These are phyloP conservation scores for Numenius phaeopus DNA, from an alignment of 2,797 vertebrate genomes.

Conservation along the genomic window DNA sequence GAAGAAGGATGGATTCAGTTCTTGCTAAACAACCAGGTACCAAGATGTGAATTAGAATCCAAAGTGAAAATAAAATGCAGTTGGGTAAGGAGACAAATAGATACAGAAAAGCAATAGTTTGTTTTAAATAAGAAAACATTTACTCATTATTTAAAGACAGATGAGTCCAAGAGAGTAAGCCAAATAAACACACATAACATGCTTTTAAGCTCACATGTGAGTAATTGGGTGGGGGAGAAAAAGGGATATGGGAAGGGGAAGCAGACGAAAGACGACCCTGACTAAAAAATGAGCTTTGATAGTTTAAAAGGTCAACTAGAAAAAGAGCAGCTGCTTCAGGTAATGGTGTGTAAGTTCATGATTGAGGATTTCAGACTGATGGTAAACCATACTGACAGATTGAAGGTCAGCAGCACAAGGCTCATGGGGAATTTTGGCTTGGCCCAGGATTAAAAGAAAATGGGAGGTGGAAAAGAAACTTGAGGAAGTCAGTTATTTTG, in stretches of 20 bases:
- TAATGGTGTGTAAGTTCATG: background rate
- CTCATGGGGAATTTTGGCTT: background rate
- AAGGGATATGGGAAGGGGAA: background rate
- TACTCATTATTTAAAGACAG: background rate
- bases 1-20: background rate
- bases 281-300: background rate
- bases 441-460: conserved; percentile 12
- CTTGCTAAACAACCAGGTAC: background rate
- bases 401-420: background rate
- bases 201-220: background rate
- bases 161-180: background rate
- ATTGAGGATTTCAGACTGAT: conserved; percentile 21
- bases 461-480: background rate
- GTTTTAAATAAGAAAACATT: background rate
- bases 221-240: background rate
- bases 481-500: background rate
- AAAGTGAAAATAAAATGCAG: background rate
- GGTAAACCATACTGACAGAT: conserved; percentile 6
- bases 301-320: conserved; percentile 32
- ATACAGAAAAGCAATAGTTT: background rate
- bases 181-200: background rate
- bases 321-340: background rate
- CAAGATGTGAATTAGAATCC: background rate
- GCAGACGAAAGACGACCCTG: background rate
- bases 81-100: background rate